Percentiles rank a stretch among this genome's conserved stretches.
Conservation (phyloP, 2,888 invertebrate species). For the Plebejus melissa region DNA sequence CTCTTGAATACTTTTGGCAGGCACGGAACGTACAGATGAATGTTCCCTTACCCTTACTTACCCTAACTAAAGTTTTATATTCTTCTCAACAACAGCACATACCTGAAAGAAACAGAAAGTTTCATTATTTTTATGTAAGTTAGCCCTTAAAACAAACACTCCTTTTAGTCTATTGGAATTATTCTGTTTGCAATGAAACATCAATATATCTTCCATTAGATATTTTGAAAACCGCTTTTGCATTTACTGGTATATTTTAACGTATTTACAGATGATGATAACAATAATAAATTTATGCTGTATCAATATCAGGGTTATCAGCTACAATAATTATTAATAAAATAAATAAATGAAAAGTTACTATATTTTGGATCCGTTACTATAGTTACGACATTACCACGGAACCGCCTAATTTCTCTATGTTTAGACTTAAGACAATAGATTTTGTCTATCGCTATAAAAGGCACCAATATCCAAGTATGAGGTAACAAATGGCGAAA, state of each 20-base stretch:
- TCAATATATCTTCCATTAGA: no score
- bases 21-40: no score
- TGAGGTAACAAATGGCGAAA: conserved; percentile 30
- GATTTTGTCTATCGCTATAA: neutral
- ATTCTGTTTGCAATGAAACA: neutral
- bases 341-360: no score
- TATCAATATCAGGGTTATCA: no score
- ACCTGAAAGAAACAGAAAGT: neutral
- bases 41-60: no score
- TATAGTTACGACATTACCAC: neutral
- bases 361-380: no score
- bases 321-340: no score
- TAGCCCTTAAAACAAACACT: neutral
- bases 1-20: no score
- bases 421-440: neutral
- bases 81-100: neutral
- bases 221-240: no score
- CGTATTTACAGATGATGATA: no score
- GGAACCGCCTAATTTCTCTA: neutral
- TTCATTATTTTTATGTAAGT: neutral
- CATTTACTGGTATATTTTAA: no score
- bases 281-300: no score
- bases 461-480: conserved; percentile 24
- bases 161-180: neutral
- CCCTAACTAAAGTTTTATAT: neutral